Percentiles rank a stretch among this genome's conserved stretches.
Conservation (phyloP, 23 tunicate genomes). For the Phallusia fumigata region DNA sequence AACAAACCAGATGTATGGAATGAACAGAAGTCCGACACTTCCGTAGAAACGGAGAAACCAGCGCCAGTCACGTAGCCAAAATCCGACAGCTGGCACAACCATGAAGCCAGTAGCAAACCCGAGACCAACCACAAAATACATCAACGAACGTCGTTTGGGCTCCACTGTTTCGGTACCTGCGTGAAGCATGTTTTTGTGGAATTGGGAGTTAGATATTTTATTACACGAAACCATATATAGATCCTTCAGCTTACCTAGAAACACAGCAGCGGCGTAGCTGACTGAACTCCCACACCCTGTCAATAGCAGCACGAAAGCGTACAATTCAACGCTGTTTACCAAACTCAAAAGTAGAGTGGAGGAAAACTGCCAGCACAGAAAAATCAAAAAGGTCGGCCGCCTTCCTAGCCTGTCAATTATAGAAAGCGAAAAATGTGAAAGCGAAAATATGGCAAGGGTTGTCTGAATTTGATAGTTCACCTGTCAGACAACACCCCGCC, state of each 20-base stretch:
- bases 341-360: background rate
- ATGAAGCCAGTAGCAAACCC: background rate
- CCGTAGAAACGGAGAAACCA: background rate
- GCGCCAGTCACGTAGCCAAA: background rate
- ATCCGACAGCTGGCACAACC: background rate
- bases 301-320: background rate
- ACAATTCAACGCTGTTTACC: background rate
- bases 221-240: too few relatives aligned
- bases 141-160: background rate
- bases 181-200: too few relatives aligned
- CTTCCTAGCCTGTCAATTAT: background rate
- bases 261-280: background rate
- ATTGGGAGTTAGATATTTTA: too few relatives aligned
- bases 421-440: too few relatives aligned
- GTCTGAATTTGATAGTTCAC: too few relatives aligned
- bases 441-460: too few relatives aligned
- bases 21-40: background rate
- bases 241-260: background rate
- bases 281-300: background rate
- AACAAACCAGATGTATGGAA: background rate
- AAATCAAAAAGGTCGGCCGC: background rate
- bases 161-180: background rate
- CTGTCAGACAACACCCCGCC: background rate
- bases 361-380: background rate
- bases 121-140: background rate